Conservation (phyloP, 1,140 invertebrate species). For the Rhagoletis zephyria region DNA sequence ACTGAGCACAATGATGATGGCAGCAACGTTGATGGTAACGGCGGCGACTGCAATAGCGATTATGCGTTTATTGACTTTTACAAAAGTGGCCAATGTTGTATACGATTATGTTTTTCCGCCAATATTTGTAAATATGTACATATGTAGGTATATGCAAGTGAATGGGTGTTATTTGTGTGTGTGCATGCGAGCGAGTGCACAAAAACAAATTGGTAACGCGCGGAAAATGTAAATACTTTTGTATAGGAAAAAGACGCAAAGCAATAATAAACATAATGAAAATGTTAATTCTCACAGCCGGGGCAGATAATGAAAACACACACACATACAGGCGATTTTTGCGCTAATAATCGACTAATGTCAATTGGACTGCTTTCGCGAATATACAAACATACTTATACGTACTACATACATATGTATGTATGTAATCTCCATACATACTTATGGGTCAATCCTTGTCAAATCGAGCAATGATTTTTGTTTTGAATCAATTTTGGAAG, state of each 20-base stretch:
- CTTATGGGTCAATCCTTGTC: too few relatives aligned
- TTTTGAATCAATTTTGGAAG: too few relatives aligned
- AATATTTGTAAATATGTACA: background rate
- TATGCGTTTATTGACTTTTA: constrained; percentile 46
- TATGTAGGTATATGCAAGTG: background rate
- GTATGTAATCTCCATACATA: too few relatives aligned
- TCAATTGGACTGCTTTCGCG: constrained; percentile 3
- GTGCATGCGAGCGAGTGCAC: background rate
- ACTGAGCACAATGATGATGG: background rate
- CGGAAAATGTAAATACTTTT: constrained; percentile 3
- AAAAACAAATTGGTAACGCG: constrained; percentile 25
- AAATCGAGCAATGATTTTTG: too few relatives aligned
- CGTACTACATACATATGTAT: too few relatives aligned
- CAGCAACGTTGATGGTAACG: background rate
- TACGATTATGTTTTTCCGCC: background rate
- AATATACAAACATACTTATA: too few relatives aligned
- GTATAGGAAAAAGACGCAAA: background rate
- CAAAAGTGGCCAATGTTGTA: constrained; percentile 29
- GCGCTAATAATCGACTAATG: background rate
- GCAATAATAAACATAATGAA: constrained; percentile 43
- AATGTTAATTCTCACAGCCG: constrained; percentile 37
- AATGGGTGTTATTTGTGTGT: background rate
- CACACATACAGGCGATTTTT: background rate
- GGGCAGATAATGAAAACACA: background rate
- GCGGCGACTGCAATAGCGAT: background rate